Evolutionary conservation across 2,888 invertebrate genomes (phyloP).

Genomic region (Drosophila robusta): DNA sequence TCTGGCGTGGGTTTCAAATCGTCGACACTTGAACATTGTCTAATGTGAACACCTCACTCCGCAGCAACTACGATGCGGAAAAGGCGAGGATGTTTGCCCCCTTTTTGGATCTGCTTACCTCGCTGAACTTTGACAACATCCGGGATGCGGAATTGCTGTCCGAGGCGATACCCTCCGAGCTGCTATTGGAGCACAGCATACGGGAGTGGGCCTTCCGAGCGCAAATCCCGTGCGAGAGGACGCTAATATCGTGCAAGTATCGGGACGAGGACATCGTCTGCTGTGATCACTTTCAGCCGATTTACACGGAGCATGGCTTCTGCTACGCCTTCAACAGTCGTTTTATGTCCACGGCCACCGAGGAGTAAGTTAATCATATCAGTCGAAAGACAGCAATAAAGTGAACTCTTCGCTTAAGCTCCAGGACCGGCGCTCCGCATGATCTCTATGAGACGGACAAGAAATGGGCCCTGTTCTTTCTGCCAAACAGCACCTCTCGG

Average conservation of each 20-base stretch:
- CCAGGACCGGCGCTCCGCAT: constrained; percentile 73
- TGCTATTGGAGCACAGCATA: constrained; percentile 69
- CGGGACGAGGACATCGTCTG: constrained; percentile 89
- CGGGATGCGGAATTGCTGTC: constrained; percentile 68
- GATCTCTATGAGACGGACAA: constrained; percentile 85
- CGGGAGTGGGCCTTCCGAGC: constrained; percentile 80
- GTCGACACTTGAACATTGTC: not conserved
- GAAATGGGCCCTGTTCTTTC: constrained; percentile 84
- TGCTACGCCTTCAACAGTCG: constrained; percentile 89
- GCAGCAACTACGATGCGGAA: constrained; percentile 75
- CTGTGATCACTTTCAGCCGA: constrained; percentile 88
- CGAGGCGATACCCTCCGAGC: constrained; percentile 58
- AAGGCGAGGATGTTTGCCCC: constrained; percentile 69
- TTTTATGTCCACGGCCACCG: constrained; percentile 77
- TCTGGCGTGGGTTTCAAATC: constrained; percentile 72
- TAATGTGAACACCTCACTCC: not conserved
- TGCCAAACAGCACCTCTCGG: constrained; percentile 80
- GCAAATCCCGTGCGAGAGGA: constrained; percentile 86
- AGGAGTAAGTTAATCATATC: constrained; percentile 75
- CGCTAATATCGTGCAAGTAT: constrained; percentile 88
- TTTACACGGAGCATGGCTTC: constrained; percentile 91
- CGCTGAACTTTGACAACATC: constrained; percentile 84
- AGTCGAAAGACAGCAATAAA: no score
- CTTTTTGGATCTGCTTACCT: constrained; percentile 84
- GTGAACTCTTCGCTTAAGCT: constrained; percentile 49